Conservation (phyloP, 2,113 vertebrate species). For the Paralichthys olivaceus region DNA sequence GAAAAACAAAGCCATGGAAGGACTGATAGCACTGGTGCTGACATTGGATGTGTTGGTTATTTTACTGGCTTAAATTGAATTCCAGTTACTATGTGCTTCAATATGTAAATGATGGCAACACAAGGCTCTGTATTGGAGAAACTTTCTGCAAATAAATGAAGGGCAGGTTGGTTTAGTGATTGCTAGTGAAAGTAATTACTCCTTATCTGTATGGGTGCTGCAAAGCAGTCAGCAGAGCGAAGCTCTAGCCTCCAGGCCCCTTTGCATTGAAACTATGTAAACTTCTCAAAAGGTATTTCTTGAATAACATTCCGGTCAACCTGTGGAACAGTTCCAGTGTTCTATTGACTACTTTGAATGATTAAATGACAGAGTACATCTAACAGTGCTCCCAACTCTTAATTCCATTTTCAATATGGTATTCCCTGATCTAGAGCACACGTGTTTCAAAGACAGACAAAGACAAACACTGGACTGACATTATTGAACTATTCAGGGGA, state of each 20-base stretch:
- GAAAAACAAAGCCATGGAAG: background rate
- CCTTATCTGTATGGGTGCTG: conserved; percentile 68
- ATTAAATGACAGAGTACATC: conserved; percentile 24
- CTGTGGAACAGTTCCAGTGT: conserved; percentile 26
- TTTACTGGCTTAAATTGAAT: conserved; percentile 53
- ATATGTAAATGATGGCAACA: conserved; percentile 43
- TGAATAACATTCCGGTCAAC: conserved; percentile 26
- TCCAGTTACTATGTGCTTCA: conserved; percentile 48
- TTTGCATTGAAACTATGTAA: conserved; percentile 51
- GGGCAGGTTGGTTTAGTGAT: conserved; percentile 44
- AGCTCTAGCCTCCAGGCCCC: conserved; percentile 1
- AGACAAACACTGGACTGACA: conserved; percentile 17
- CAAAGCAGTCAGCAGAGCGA: conserved; percentile 24
- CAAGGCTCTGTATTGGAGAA: conserved; percentile 40
- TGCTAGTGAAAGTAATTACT: conserved; percentile 76
- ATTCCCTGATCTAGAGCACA: conserved; percentile 3
- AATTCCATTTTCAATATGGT: conserved; percentile 42
- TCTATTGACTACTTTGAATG: conserved; percentile 34
- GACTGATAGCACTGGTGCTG: conserved; percentile 26
- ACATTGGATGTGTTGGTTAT: conserved; percentile 42
- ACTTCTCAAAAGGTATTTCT: conserved; percentile 40
- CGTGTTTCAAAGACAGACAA: conserved; percentile 15
- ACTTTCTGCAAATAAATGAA: conserved; percentile 68
- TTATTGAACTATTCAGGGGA: conserved; percentile 32
- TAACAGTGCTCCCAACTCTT: conserved; percentile 23